A percentile compares a stretch with the other conserved stretches of the same genome.
phyloP scores from a whole-genome alignment of 2,797 vertebrate species.

The Cuniculus paca region DNA sequence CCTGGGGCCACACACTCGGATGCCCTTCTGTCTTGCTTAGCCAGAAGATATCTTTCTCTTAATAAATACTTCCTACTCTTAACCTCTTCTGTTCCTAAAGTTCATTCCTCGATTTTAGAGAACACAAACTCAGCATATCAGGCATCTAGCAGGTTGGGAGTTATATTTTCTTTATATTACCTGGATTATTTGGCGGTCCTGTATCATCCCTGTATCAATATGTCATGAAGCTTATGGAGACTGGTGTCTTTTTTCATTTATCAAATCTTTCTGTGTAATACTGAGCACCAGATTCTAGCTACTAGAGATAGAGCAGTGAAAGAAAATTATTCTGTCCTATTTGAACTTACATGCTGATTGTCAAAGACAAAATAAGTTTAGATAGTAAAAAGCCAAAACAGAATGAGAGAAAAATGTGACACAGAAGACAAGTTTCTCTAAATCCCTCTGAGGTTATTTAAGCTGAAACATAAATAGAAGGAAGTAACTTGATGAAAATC shows the following conservation, averaged over 20 bases:
- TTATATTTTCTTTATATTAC: too few relatives aligned
- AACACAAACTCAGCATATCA: too few relatives aligned
- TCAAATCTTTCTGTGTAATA: background rate
- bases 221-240: background rate
- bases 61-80: too few relatives aligned
- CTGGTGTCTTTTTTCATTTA: background rate
- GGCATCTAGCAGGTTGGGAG: too few relatives aligned
- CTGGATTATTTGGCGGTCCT: too few relatives aligned
- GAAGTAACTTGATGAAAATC: background rate
- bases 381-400: background rate
- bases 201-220: background rate
- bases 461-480: constrained; percentile 32
- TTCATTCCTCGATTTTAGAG: too few relatives aligned
- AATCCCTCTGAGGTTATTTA: background rate
- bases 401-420: background rate
- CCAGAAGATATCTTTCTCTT: too few relatives aligned
- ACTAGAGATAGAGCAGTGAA: background rate
- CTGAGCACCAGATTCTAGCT: background rate
- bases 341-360: background rate
- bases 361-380: constrained; percentile 19
- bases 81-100: too few relatives aligned
- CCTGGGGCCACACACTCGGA: too few relatives aligned
- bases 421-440: background rate
- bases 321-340: constrained; percentile 3
- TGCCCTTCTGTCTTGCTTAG: too few relatives aligned